These are phyloP conservation scores for Drosophila kohkoa DNA, from an alignment of 1,140 invertebrate species.

Conservation along the genomic window DNA sequence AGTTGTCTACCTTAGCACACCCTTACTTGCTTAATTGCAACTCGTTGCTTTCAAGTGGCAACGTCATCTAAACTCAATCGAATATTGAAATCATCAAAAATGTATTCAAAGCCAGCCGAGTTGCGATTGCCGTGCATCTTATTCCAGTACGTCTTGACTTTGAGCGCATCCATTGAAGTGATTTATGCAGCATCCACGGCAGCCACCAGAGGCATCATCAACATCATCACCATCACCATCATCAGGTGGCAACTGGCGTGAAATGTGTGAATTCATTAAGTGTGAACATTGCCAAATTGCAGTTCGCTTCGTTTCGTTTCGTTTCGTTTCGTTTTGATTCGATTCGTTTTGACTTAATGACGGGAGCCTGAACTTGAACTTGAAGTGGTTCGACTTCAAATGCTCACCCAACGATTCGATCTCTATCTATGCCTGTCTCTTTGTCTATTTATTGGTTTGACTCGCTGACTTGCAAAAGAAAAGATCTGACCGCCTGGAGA, in stretches of 20 bases:
- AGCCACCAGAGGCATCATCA: background rate
- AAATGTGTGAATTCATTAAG: slow-evolving; percentile 73
- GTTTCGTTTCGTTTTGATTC: slow-evolving; percentile 52
- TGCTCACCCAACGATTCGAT: background rate
- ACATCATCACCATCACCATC: background rate
- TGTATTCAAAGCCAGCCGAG: background rate
- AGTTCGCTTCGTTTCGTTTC: slow-evolving; percentile 51
- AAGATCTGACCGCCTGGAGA: slow-evolving; percentile 31
- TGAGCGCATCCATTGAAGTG: slow-evolving; percentile 69
- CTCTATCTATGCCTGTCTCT: background rate
- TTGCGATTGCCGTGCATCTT: slow-evolving; percentile 26
- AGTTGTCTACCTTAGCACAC: too few relatives aligned
- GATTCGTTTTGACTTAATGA: slow-evolving; percentile 63
- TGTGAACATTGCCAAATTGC: slow-evolving; percentile 74
- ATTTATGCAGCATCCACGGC: slow-evolving; percentile 57
- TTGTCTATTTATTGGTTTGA: slow-evolving; percentile 23
- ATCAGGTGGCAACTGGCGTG: background rate
- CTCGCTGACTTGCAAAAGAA: slow-evolving; percentile 37
- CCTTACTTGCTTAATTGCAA: slow-evolving; percentile 39
- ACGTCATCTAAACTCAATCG: slow-evolving; percentile 35
- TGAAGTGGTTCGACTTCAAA: slow-evolving; percentile 55
- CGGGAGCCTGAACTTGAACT: slow-evolving; percentile 68
- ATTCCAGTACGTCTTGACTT: slow-evolving; percentile 60
- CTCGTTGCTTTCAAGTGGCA: slow-evolving; percentile 33
- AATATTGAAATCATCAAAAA: slow-evolving; percentile 21